Percentiles rank a stretch among this genome's conserved stretches.
These are phyloP conservation scores for Scolopax bukidnonensis DNA, from an alignment of 2,797 vertebrate species.

Conservation along the genomic window DNA sequence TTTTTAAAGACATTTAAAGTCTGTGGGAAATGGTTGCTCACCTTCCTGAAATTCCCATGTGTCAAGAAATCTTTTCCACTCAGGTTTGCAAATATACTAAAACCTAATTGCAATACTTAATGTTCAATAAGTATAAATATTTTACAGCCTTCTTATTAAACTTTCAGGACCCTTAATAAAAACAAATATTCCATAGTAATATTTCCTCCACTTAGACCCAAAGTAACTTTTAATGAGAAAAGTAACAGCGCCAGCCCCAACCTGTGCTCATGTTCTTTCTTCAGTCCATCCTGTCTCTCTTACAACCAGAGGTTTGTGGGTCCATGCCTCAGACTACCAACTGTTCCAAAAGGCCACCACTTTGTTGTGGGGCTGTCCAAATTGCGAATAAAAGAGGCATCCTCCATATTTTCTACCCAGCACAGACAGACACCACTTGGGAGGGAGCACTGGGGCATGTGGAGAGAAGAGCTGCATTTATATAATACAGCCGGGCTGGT, in stretches of 20 bases:
- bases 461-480: not conserved
- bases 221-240: not conserved
- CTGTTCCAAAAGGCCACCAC: not conserved
- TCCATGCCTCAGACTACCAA: not conserved
- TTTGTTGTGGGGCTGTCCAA: accelerated
- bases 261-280: not conserved
- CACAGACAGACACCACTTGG: not conserved
- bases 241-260: not conserved
- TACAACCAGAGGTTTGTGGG: not conserved
- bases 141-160: not conserved
- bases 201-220: not conserved
- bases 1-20: not conserved
- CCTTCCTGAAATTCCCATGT: not conserved
- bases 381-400: not conserved
- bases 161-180: not conserved
- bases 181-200: not conserved
- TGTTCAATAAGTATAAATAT: not conserved
- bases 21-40: not conserved
- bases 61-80: not conserved
- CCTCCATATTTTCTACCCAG: not conserved
- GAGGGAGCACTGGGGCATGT: not conserved
- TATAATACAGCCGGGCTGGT: not conserved
- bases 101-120: not conserved
- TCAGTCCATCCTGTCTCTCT: not conserved
- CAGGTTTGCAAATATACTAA: not conserved